Evolutionary conservation across 2,797 vertebrate species (phyloP).

Genomic region (Paramormyrops hopkinsi): DNA sequence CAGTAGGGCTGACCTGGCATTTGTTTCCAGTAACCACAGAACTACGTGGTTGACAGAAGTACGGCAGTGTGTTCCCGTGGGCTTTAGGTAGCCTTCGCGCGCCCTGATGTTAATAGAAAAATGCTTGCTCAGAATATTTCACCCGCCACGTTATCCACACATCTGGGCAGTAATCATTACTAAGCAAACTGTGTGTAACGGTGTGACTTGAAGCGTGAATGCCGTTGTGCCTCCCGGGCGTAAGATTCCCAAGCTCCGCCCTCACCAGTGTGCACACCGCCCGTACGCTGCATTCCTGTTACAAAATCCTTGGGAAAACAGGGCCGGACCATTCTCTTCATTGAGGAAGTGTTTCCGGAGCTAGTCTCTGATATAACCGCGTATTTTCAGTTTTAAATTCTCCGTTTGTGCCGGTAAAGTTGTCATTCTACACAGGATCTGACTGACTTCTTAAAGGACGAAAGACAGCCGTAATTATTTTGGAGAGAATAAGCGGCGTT

Average conservation of each 20-base stretch:
- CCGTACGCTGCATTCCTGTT: conserved; percentile 50
- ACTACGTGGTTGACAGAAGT: not conserved
- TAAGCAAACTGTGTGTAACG: not conserved
- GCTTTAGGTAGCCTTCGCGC: not conserved
- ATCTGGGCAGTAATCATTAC: not conserved
- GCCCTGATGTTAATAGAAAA: not conserved
- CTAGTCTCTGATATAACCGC: not conserved
- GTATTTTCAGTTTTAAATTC: not conserved
- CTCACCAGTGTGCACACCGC: conserved; percentile 31
- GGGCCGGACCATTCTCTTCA: conserved; percentile 35
- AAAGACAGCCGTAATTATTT: not conserved
- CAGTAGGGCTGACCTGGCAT: not conserved
- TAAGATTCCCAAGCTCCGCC: not conserved
- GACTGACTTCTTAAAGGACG: not conserved
- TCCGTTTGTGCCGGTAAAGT: not conserved
- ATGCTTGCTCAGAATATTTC: not conserved
- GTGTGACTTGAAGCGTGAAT: not conserved
- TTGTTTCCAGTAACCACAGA: not conserved
- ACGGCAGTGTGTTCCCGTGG: not conserved
- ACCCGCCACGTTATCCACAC: not conserved
- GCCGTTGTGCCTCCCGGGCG: not conserved
- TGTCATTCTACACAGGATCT: too few species aligned
- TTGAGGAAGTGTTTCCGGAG: not conserved
- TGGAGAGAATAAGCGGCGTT: not conserved
- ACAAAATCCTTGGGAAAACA: conserved; percentile 36